These are phyloP conservation scores for Apostichopus japonicus DNA, from an alignment of 35 echinoderm and acorn worm species.

Conservation along the genomic window DNA sequence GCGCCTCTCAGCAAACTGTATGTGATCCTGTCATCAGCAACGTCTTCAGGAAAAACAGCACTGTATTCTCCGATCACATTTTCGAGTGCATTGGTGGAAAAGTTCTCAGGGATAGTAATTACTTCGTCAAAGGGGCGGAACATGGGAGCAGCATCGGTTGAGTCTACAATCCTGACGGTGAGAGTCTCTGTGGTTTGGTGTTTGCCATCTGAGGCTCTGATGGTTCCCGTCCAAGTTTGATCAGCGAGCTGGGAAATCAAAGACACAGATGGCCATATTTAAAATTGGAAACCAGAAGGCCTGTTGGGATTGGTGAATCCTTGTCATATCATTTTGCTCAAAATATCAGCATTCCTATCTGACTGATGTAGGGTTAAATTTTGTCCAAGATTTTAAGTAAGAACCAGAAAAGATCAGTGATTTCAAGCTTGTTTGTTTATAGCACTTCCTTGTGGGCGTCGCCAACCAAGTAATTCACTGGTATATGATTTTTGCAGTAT, in stretches of 20 bases:
- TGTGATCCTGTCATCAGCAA: neutral
- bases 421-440: too few relatives aligned
- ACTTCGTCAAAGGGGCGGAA: neutral
- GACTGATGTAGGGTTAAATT: too few relatives aligned
- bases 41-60: neutral
- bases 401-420: too few relatives aligned
- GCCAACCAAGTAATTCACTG: too few relatives aligned
- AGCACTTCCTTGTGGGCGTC: too few relatives aligned
- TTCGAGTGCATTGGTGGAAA: neutral
- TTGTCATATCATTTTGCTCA: neutral
- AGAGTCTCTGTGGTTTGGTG: neutral
- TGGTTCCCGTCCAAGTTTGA: neutral
- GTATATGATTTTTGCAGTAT: too few relatives aligned
- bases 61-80: neutral
- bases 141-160: neutral
- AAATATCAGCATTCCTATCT: too few relatives aligned
- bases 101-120: slow-evolving; percentile 28
- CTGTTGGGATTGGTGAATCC: neutral
- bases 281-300: neutral
- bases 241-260: neutral
- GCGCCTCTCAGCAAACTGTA: slow-evolving; percentile 55
- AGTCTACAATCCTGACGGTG: slow-evolving; percentile 21
- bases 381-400: too few relatives aligned
- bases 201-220: neutral
- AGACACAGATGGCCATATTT: neutral